These are phyloP conservation scores for Aegypius monachus DNA, from an alignment of 2,113 vertebrate genomes.

Conservation along the genomic window DNA sequence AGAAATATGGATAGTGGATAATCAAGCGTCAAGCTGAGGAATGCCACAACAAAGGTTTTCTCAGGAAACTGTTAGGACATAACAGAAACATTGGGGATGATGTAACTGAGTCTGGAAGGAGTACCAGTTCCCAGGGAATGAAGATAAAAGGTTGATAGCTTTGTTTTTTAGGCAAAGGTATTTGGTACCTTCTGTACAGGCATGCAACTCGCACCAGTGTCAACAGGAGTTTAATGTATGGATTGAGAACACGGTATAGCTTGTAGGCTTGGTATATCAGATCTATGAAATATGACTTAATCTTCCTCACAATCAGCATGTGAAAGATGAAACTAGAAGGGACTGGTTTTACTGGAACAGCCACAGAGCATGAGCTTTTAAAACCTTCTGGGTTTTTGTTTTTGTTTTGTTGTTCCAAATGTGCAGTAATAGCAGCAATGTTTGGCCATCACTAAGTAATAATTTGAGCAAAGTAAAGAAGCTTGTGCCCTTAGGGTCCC, in stretches of 20 bases:
- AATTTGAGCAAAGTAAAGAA: neutral
- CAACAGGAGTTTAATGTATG: conserved; percentile 26
- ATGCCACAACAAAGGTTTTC: neutral
- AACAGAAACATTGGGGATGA: neutral
- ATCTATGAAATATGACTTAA: neutral
- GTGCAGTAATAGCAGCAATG: neutral
- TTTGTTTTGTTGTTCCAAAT: conserved; percentile 9
- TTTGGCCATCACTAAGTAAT: neutral
- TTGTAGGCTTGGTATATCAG: neutral
- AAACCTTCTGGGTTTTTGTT: neutral
- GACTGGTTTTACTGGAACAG: neutral
- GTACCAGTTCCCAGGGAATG: neutral
- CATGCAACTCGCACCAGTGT: neutral
- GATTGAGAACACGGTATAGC: neutral
- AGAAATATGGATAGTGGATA: neutral
- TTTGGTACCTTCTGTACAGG: neutral
- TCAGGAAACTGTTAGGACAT: neutral
- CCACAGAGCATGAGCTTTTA: neutral
- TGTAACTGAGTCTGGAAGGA: neutral
- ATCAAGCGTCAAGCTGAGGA: neutral
- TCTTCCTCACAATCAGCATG: neutral
- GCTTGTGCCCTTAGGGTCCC: neutral
- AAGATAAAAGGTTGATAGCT: neutral
- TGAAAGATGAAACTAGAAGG: neutral
- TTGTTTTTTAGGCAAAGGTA: neutral